phyloP scores from a whole-genome alignment of 2,113 vertebrate species.

The Apeltes quadracus region DNA sequence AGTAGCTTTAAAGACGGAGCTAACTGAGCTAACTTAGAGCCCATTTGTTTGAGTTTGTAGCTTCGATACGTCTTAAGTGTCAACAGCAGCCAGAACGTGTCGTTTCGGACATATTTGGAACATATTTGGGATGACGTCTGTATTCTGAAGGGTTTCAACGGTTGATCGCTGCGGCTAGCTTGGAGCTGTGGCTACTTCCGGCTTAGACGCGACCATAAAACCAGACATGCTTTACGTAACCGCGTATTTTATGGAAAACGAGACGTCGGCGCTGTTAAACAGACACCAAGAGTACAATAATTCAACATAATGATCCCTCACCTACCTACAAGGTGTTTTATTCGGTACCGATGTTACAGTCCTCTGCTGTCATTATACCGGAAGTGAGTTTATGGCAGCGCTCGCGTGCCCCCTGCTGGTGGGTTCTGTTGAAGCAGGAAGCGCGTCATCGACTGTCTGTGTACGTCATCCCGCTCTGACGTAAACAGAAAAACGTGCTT shows the following conservation, averaged over 20 bases:
- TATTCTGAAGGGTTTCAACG: neutral
- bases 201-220: neutral
- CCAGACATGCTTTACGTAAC: fast-evolving
- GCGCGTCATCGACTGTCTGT: neutral
- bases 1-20: neutral
- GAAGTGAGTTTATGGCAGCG: constrained; percentile 38
- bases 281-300: neutral
- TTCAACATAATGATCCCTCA: neutral
- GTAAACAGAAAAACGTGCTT: too few species aligned
- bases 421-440: neutral
- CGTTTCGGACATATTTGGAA: too few species aligned
- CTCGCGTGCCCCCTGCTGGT: constrained; percentile 45
- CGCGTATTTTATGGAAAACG: neutral
- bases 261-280: fast-evolving
- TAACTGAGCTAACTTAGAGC: neutral
- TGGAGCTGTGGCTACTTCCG: constrained; percentile 3
- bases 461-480: too few species aligned
- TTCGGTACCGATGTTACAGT: neutral
- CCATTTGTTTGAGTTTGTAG: neutral
- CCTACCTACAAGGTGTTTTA: constrained; percentile 26
- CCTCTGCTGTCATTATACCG: constrained; percentile 24
- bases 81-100: too few species aligned
- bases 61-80: neutral
- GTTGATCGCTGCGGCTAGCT: neutral
- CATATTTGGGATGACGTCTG: too few species aligned